phyloP scores from a whole-genome alignment of 1,140 invertebrate genomes.

The Muscidifurax raptorellus region DNA sequence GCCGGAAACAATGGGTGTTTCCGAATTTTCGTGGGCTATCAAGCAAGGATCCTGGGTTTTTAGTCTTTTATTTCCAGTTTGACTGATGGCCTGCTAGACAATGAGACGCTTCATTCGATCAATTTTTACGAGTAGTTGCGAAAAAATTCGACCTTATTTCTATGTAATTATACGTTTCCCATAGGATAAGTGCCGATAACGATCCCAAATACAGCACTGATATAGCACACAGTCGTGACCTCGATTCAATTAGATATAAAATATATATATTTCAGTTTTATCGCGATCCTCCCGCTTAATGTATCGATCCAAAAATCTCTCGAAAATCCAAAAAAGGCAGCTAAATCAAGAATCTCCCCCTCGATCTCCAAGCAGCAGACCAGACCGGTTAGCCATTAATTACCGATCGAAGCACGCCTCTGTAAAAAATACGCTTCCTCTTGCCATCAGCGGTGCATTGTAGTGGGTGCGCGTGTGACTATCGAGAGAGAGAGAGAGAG shows the following conservation, averaged over 20 bases:
- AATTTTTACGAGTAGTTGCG: too few relatives aligned
- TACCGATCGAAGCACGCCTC: neutral
- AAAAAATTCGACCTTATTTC: too few relatives aligned
- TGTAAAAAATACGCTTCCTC: neutral
- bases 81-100: neutral
- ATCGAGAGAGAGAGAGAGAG: neutral
- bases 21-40: slow-evolving; percentile 34
- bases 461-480: neutral
- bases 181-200: neutral
- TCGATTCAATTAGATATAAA: neutral
- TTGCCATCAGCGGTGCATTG: neutral
- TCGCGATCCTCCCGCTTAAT: neutral
- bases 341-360: neutral
- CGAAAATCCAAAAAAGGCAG: neutral
- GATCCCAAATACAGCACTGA: neutral
- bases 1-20: slow-evolving; percentile 5
- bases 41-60: neutral
- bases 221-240: neutral
- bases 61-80: neutral
- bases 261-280: neutral
- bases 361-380: neutral
- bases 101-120: neutral
- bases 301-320: neutral
- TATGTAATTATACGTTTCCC: neutral
- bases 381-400: slow-evolving; percentile 5